Percentiles rank a stretch among this genome's conserved stretches.
Conservation (phyloP, 1,140 invertebrate genomes). For the Littorina saxatilis region DNA sequence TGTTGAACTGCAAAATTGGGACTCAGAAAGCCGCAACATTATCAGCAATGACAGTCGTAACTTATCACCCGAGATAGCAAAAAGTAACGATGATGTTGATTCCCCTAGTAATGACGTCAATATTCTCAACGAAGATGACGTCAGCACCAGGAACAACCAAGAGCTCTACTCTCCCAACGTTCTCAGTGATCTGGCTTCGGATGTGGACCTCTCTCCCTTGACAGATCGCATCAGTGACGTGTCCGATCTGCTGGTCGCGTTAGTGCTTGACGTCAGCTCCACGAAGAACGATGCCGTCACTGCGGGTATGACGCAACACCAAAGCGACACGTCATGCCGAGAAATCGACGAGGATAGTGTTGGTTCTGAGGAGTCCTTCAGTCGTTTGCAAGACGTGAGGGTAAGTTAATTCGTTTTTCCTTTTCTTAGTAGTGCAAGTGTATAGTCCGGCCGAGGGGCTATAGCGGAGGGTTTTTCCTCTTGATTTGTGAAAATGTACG, state of each 20-base stretch:
- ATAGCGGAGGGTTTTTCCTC: too few relatives aligned
- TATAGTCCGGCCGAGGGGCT: too few relatives aligned
- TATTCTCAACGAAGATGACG: not conserved
- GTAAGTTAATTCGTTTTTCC: not conserved
- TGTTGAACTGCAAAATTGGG: too few relatives aligned
- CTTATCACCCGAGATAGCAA: not conserved
- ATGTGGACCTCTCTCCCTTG: not conserved
- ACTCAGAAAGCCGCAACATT: too few relatives aligned
- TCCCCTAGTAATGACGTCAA: not conserved
- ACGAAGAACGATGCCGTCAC: not conserved
- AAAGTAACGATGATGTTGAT: not conserved
- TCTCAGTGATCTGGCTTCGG: not conserved
- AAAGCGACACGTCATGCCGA: not conserved
- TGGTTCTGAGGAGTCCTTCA: conserved; percentile 6
- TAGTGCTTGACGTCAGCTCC: not conserved
- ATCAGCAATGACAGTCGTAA: too few relatives aligned
- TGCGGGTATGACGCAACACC: not conserved
- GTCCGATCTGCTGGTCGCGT: conserved; percentile 3
- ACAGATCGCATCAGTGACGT: not conserved
- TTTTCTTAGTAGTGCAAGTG: not conserved
- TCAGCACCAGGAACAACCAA: not conserved
- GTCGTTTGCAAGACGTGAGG: conserved; percentile 13
- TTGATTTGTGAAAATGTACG: too few relatives aligned
- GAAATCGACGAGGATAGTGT: not conserved
- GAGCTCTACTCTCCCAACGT: not conserved